Conservation (phyloP, 1,140 invertebrate genomes). For the Solenopsis fugax region DNA sequence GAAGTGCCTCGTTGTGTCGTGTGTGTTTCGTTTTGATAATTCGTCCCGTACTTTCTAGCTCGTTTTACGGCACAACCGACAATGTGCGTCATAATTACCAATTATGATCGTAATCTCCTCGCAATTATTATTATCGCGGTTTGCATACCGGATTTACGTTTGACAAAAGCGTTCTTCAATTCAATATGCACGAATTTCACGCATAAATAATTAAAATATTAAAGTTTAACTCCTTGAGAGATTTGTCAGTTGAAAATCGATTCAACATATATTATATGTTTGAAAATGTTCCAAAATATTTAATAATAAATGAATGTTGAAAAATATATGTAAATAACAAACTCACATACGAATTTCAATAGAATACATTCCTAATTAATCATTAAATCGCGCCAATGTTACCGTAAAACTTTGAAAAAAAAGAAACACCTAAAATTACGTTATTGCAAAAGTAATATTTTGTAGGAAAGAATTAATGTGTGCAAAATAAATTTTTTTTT, state of each 20-base stretch:
- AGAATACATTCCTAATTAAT: neutral
- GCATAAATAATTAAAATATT: conserved; percentile 16
- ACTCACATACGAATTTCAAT: neutral
- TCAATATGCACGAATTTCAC: neutral
- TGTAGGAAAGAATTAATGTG: neutral
- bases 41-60: conserved; percentile 32
- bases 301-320: no score
- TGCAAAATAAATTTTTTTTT: neutral
- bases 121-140: conserved; percentile 36
- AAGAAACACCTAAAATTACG: neutral
- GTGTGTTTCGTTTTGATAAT: conserved; percentile 48
- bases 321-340: neutral
- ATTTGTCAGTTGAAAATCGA: neutral
- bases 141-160: conserved; percentile 18
- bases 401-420: neutral
- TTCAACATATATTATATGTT: neutral
- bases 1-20: neutral
- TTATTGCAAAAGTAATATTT: neutral
- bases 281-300: neutral
- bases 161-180: neutral
- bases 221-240: neutral
- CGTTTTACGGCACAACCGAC: conserved; percentile 17
- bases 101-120: conserved; percentile 35
- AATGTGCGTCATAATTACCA: conserved; percentile 23
- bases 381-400: neutral